Conservation (phyloP, 2,113 vertebrate species). For the Perognathus longimembris region DNA sequence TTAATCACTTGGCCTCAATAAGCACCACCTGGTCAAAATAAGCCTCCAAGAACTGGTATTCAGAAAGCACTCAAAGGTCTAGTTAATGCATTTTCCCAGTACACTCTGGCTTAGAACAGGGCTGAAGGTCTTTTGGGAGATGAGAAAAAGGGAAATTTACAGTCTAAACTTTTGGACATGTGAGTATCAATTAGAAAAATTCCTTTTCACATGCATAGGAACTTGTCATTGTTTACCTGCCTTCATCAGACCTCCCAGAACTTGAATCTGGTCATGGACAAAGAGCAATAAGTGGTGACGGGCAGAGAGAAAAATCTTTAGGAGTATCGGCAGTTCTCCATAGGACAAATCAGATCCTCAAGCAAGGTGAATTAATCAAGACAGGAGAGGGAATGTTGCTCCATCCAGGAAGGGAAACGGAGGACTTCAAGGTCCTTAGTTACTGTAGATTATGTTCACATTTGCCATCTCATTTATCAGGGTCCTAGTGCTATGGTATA, state of each 20-base stretch:
- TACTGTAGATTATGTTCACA: background rate
- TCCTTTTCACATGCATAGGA: background rate
- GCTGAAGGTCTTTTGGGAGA: background rate
- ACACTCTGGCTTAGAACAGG: background rate
- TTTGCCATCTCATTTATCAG: background rate
- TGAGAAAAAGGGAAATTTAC: background rate
- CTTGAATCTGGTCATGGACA: background rate
- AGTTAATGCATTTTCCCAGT: background rate
- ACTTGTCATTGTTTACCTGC: constrained; percentile 1
- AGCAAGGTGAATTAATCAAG: background rate
- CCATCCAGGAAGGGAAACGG: background rate
- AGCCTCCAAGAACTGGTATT: background rate
- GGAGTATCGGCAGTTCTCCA: background rate
- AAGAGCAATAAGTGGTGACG: background rate
- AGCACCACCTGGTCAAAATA: background rate
- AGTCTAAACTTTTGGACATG: background rate
- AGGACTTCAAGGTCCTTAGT: background rate
- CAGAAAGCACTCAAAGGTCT: background rate
- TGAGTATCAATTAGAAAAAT: constrained; percentile 23
- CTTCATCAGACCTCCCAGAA: background rate
- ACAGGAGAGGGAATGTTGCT: background rate
- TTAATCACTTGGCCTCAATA: background rate
- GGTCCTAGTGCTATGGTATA: background rate
- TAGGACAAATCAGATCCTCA: background rate
- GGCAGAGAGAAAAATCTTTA: background rate